Percentiles rank a stretch among this genome's conserved stretches.
phyloP scores from a whole-genome alignment of 64 coral and sea anemone species.

The Actinia tenebrosa region DNA sequence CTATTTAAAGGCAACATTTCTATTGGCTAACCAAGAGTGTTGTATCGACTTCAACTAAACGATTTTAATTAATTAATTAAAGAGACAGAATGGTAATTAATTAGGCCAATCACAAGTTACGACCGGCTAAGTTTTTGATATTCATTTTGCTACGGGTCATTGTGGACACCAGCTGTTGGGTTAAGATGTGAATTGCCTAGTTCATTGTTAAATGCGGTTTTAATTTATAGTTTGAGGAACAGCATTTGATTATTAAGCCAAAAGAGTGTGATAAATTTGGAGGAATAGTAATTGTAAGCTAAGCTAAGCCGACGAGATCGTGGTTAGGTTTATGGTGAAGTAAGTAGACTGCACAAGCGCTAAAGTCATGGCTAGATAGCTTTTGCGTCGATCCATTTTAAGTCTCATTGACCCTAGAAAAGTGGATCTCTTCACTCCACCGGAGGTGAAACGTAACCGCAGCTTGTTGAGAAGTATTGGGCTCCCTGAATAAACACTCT shows the following conservation, averaged over 20 bases:
- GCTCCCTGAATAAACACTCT: conserved; percentile 8
- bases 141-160: conserved; percentile 52
- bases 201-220: conserved; percentile 85
- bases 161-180: conserved; percentile 75
- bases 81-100: conserved; percentile 94
- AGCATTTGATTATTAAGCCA: conserved; percentile 63
- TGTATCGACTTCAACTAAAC: conserved; percentile 98
- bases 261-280: conserved; percentile 73
- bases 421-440: not conserved
- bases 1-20: not conserved
- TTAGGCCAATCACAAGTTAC: conserved; percentile 98
- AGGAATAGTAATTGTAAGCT: conserved; percentile 27
- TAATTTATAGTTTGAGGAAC: conserved; percentile 67
- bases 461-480: not conserved
- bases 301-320: not conserved
- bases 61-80: conserved; percentile 99
- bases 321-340: not conserved
- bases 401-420: conserved; percentile 11
- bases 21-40: not conserved
- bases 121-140: conserved; percentile 79
- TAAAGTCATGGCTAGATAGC: not conserved
- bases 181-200: conserved; percentile 72
- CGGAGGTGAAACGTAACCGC: not conserved
- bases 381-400: not conserved
- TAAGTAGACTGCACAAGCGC: not conserved